Evolutionary conservation across 2,113 vertebrate species (phyloP).

Genomic region (Symphodus melops): DNA sequence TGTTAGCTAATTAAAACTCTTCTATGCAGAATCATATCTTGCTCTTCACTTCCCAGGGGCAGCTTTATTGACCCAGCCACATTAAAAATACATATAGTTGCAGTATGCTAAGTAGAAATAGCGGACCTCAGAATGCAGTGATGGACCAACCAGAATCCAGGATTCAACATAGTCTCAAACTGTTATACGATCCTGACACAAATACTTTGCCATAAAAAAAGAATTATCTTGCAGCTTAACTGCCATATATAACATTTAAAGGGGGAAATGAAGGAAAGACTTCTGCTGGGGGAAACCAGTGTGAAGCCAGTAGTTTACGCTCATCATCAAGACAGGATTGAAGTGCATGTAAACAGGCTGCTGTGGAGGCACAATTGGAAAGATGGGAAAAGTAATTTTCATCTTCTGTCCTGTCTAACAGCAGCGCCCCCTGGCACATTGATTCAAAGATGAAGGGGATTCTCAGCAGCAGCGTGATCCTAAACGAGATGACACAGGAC

Average conservation of each 20-base stretch:
- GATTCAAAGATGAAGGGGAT: slow-evolving; percentile 77
- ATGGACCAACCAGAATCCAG: too few species aligned
- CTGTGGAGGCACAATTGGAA: slow-evolving; percentile 45
- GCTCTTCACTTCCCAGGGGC: too few species aligned
- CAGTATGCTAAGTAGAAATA: too few species aligned
- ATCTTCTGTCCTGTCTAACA: slow-evolving; percentile 37
- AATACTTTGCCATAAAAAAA: slow-evolving; percentile 12
- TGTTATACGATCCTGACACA: slow-evolving; percentile 11
- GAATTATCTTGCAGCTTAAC: slow-evolving; percentile 24
- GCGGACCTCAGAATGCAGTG: too few species aligned
- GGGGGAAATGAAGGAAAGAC: slow-evolving; percentile 26
- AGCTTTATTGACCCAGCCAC: too few species aligned
- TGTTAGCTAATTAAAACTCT: too few species aligned
- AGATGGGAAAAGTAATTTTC: slow-evolving; percentile 72
- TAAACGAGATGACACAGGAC: slow-evolving; percentile 83
- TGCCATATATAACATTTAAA: slow-evolving; percentile 35
- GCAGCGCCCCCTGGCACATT: slow-evolving; percentile 71
- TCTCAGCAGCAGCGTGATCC: slow-evolving; percentile 72
- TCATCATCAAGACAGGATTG: slow-evolving; percentile 34
- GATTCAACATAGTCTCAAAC: neutral
- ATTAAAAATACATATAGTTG: too few species aligned
- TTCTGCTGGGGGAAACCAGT: slow-evolving; percentile 29
- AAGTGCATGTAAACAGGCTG: slow-evolving; percentile 40
- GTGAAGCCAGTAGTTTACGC: slow-evolving; percentile 27
- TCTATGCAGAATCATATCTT: too few species aligned